phyloP scores from a whole-genome alignment of 2,113 vertebrate genomes.

The Nibea coibor region DNA sequence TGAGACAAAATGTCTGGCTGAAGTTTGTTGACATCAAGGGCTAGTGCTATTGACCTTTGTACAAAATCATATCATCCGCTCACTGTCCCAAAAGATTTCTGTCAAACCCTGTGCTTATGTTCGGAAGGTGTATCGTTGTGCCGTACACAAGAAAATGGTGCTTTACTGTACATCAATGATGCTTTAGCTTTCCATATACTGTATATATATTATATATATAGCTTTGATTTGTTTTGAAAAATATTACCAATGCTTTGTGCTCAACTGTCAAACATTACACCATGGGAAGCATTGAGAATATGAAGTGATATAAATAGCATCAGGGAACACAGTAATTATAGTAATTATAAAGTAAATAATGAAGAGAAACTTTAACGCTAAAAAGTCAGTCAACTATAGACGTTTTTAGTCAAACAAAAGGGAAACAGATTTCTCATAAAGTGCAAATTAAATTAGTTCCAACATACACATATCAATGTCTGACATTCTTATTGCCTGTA shows the following conservation, averaged over 20 bases:
- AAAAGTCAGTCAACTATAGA: constrained; percentile 47
- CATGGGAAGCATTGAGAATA: constrained; percentile 45
- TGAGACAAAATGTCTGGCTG: constrained; percentile 1
- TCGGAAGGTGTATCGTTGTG: constrained; percentile 56
- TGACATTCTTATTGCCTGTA: constrained; percentile 79
- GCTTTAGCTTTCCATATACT: constrained; percentile 17
- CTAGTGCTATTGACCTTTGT: constrained; percentile 29
- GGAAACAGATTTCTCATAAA: constrained; percentile 67
- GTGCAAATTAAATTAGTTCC: constrained; percentile 81
- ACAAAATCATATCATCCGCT: constrained; percentile 17
- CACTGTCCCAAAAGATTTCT: constrained; percentile 17
- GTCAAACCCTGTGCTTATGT: constrained; percentile 54
- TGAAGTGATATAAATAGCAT: constrained; percentile 36
- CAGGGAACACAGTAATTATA: constrained; percentile 33
- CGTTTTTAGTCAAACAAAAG: constrained; percentile 63
- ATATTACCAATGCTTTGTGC: constrained; percentile 61
- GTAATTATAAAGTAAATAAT: constrained; percentile 39
- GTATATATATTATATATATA: constrained; percentile 24
- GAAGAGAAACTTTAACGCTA: constrained; percentile 35
- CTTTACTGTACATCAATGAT: constrained; percentile 54
- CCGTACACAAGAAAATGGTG: constrained; percentile 54
- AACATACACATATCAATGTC: constrained; percentile 72
- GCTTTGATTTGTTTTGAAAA: constrained; percentile 39
- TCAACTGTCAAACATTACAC: constrained; percentile 40
- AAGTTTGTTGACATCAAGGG: constrained; percentile 43